phyloP scores from a whole-genome alignment of 53 echinoderm and acorn worm species.

The Holothuria scabra region DNA sequence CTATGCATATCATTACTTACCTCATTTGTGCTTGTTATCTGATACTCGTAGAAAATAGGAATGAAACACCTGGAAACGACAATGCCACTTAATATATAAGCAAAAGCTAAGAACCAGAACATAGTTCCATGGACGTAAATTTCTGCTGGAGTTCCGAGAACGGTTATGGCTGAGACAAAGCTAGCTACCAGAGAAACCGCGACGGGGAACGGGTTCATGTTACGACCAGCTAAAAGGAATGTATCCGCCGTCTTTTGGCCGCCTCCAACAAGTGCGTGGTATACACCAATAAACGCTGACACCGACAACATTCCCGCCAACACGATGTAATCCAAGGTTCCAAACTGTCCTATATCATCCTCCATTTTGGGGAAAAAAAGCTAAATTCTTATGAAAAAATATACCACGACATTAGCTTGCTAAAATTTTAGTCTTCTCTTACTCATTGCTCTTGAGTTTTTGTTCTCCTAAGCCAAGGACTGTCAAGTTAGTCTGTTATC shows the following conservation, averaged over 20 bases:
- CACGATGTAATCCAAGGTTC: constrained; percentile 76
- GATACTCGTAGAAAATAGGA: constrained; percentile 71
- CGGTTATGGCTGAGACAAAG: constrained; percentile 91
- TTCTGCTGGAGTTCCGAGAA: constrained; percentile 90
- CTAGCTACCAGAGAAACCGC: constrained; percentile 84
- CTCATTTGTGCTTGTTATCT: constrained; percentile 88
- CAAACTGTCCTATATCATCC: constrained; percentile 31
- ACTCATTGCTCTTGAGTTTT: no score
- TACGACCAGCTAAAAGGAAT: constrained; percentile 85
- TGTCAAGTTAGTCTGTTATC: no score
- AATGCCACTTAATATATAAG: constrained; percentile 64
- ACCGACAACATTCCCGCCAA: constrained; percentile 61
- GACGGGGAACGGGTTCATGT: constrained; percentile 84
- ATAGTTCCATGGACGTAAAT: constrained; percentile 76
- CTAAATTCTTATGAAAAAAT: not conserved
- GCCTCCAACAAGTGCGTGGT: constrained; percentile 76
- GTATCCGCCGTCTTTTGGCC: constrained; percentile 80
- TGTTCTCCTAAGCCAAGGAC: no score
- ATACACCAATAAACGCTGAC: constrained; percentile 81
- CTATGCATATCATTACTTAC: constrained; percentile 64
- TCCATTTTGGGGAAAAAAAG: not conserved
- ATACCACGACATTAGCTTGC: no score
- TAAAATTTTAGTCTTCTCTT: no score
- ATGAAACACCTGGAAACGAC: constrained; percentile 61
- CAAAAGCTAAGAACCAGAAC: constrained; percentile 75